Evolutionary conservation across 1,140 invertebrate species (phyloP).

Genomic region (Chionoecetes opilio): DNA sequence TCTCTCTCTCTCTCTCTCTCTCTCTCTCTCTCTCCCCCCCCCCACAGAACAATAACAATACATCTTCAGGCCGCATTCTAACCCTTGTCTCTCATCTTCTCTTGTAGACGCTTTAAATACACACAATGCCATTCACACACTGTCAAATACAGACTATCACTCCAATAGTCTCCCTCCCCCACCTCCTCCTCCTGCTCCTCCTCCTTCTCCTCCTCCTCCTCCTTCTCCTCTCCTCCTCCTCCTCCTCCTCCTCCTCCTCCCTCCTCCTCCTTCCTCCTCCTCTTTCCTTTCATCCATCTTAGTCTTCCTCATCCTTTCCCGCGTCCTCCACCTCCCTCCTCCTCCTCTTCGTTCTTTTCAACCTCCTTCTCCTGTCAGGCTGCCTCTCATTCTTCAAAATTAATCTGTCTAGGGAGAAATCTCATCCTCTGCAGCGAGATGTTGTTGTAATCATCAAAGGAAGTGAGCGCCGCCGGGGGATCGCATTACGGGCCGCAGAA

Average conservation of each 20-base stretch:
- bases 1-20: neutral
- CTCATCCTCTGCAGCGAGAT: conserved; percentile 47
- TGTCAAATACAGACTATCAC: neutral
- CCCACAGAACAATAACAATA: no score
- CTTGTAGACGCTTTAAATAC: neutral
- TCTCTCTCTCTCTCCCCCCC: neutral
- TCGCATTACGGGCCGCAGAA: conserved; percentile 40
- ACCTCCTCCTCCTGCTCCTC: neutral
- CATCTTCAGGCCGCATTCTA: no score
- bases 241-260: neutral
- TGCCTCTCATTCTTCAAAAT: conserved; percentile 58
- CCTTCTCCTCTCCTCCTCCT: neutral
- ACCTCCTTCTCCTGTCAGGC: neutral
- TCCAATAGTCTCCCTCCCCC: neutral
- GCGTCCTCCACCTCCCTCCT: neutral
- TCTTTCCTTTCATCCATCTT: neutral
- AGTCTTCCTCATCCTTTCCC: neutral
- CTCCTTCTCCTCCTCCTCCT: neutral
- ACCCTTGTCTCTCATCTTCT: neutral
- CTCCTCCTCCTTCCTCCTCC: neutral
- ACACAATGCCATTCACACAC: conserved; percentile 29
- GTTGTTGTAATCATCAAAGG: conserved; percentile 64
- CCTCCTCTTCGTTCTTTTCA: neutral
- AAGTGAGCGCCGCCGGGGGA: conserved; percentile 41
- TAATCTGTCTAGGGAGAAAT: conserved; percentile 58